phyloP scores from a whole-genome alignment of 1,140 invertebrate species.

The Rhopalosiphum maidis region DNA sequence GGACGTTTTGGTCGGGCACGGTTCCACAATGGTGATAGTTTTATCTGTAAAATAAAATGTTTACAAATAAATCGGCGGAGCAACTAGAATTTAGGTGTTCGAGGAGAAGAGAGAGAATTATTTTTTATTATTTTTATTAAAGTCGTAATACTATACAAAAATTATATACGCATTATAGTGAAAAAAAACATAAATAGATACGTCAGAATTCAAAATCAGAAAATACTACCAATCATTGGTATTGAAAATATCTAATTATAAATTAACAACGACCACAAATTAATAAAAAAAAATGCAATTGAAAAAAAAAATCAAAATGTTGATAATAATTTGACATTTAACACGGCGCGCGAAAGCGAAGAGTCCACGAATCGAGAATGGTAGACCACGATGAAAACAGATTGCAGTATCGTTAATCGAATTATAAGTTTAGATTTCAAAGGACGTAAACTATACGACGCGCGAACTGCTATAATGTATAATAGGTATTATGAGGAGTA shows the following conservation, averaged over 20 bases:
- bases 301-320: neutral
- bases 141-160: too few relatives aligned
- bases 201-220: neutral
- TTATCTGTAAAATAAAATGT: constrained; percentile 71
- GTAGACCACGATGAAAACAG: neutral
- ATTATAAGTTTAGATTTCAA: neutral
- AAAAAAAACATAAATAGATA: neutral
- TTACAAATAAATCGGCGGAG: neutral
- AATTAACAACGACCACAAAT: neutral
- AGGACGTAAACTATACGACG: neutral
- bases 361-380: neutral
- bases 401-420: neutral
- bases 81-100: neutral
- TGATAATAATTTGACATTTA: neutral
- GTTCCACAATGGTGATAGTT: constrained; percentile 84
- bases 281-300: neutral
- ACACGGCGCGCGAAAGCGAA: neutral
- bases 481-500: neutral
- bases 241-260: neutral
- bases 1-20: constrained; percentile 88
- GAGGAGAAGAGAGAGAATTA: neutral
- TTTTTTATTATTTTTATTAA: too few relatives aligned
- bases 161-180: neutral
- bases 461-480: neutral
- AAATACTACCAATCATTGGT: neutral